Conservation (phyloP, 2,888 invertebrate species). For the Drosophila pegasa region DNA sequence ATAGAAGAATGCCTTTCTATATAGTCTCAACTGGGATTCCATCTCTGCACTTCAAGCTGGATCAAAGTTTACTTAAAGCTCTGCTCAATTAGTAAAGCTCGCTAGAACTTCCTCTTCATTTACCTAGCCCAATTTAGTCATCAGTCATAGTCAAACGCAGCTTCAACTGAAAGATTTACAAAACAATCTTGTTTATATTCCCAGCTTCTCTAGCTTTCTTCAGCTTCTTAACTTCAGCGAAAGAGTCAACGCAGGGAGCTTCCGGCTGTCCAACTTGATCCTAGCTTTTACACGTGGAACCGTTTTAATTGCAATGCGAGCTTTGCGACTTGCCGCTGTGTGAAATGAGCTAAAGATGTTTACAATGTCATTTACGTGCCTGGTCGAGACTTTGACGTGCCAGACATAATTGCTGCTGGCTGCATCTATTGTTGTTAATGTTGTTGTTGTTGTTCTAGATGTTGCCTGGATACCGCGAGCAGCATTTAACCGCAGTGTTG, state of each 20-base stretch:
- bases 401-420: slow-evolving; percentile 36
- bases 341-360: slow-evolving; percentile 11
- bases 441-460: slow-evolving; percentile 13
- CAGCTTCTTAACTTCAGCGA: not conserved
- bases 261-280: not conserved
- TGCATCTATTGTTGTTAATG: slow-evolving; percentile 32
- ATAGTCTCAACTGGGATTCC: no score
- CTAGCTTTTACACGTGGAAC: slow-evolving; percentile 1
- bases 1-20: no score
- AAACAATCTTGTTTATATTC: not conserved
- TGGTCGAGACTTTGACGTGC: slow-evolving; percentile 7
- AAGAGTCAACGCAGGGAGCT: not conserved
- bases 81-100: no score
- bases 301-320: not conserved
- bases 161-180: not conserved
- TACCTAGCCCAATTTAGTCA: no score
- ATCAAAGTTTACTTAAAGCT: no score
- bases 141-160: no score
- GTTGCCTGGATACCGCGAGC: slow-evolving; percentile 43
- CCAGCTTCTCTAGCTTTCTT: not conserved
- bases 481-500: slow-evolving; percentile 60
- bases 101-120: no score
- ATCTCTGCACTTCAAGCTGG: no score
- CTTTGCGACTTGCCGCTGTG: not conserved
- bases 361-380: slow-evolving; percentile 43